Base-by-base conservation (phyloP, 2,888 invertebrate species). In the Tridacna gigas region DNA sequence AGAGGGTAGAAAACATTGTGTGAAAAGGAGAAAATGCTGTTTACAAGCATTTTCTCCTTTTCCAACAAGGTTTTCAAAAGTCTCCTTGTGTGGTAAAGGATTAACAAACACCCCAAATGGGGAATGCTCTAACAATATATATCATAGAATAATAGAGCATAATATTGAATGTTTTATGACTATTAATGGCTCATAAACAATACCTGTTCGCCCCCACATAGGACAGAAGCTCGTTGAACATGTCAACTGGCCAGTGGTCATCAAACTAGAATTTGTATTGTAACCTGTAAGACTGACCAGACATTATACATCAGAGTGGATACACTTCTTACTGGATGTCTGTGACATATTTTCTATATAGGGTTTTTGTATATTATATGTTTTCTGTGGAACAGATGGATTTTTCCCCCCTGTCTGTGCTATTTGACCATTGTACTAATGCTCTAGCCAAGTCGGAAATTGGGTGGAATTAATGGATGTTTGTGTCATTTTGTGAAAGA, bases 111-210 rank as follows among this genome's bases (percentile, higher is more conserved):
- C 37, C 37, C 37, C 37, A 37, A 37, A 7, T 37, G 7, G 7
- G 37, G 37, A 7, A 37, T 2, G 37, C 37, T 37, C 2, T 37
- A 2, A 37, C 37, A 37, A 7, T 37, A 37, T 37, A 37, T 37
- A 37, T n/a, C 37, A 37, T 37, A 37, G 37, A 37, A 7, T 37
- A 7, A 37, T 4, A 37, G 25, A 61, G n/a, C n/a, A 65, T 37
- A 65, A 78, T 67, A 63, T 82, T 73, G 65, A 66, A 77, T 83
- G 76, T 77, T 84, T 81, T 83, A 83, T 73, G 79, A 73, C 61
- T 63, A 71, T 75, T 79, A 60, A 76, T 60, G 80, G 80, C 69
- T 77, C 61, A 84, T 84, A 84, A 84, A 84, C 80, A 74, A 84
- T 79, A 75, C 48, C 63, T n/a, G 15, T 13, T 60, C 45, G 22